These are phyloP conservation scores for Calameuta pallipes DNA, from an alignment of 2,888 invertebrate species.

Conservation along the genomic window DNA sequence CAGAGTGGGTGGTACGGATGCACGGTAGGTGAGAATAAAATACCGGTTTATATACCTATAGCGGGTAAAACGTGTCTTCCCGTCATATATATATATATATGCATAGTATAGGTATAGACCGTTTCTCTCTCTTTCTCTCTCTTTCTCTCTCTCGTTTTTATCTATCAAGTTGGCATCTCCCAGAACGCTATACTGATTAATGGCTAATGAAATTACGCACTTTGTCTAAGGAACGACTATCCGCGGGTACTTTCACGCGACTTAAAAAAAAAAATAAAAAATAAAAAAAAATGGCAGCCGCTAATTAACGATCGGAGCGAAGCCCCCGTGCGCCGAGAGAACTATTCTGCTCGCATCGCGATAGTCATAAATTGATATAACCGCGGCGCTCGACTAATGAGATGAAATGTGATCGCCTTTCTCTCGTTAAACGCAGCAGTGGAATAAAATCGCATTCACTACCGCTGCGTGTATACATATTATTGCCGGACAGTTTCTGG, in stretches of 20 bases:
- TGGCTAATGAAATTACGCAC: conserved; percentile 1
- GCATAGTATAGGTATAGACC: conserved; percentile 4
- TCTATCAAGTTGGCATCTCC: conserved; percentile 8
- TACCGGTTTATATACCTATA: no score
- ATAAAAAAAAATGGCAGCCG: conserved; percentile 25
- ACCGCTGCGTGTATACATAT: background rate
- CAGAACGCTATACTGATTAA: background rate
- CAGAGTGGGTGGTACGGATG: background rate
- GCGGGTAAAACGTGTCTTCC: no score
- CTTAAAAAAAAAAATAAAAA: conserved; percentile 22
- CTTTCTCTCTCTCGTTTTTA: background rate
- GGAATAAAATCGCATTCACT: conserved; percentile 48
- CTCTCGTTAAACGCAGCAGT: conserved; percentile 58
- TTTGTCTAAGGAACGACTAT: conserved; percentile 28
- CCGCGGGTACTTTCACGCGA: conserved; percentile 47
- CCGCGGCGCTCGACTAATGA: conserved; percentile 55
- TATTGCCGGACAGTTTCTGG: background rate
- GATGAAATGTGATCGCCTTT: conserved; percentile 64
- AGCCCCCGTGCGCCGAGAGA: conserved; percentile 24
- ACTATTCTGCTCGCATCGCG: conserved; percentile 38
- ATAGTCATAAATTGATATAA: conserved; percentile 61
- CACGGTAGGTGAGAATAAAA: background rate
- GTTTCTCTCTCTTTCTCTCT: background rate
- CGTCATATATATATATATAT: conserved; percentile 1
- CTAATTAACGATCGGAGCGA: conserved; percentile 46